Evolutionary conservation across 2,113 vertebrate genomes (phyloP), one percentile per base, ranked within the genome.

Genomic region (Notechis scutatus): DNA sequence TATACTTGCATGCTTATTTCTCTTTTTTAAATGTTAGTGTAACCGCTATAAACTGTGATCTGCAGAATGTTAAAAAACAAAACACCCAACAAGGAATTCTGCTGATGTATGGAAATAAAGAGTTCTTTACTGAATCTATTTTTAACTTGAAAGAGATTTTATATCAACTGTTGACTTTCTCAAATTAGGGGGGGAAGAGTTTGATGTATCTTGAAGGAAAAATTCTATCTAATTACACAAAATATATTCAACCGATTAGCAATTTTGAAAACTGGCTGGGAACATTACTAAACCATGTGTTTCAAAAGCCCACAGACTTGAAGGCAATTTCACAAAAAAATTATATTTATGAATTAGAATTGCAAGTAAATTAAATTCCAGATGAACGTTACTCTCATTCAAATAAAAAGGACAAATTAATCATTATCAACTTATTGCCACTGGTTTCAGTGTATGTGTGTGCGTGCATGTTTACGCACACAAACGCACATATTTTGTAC

Each of bases 211-310:
- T 97, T 96, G 59, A 96, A 94, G 97, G 97, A 92, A 97, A 98
- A 95, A 95, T 97, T 86, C 97, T 98, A 94, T 97, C 96, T 97
- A 98, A 97, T 97, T 98, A 97, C 96, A 97, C 97, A 96, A 96
- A 96, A 97, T 98, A 97, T 94, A 96, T 97, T 95, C 96, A 97
- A 96, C 96, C 98, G 97, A 97, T 98, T 97, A 98, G 97, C 96
- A 96, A 97, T 96, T 97, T 96, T 91, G 95, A 97, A 97, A 96
- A 95, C 94, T 97, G 96, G 92, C 96, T 97, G 96, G 96, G 95
- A 96, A 97, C 97, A 95, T 95, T 97, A 97, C 96, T 98, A 97
- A 98, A 98, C 96, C 94, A 96, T 95, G 94, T 96, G 95, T 98
- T 98, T 98, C 96, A 97, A 95, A 96, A 97, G 96, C 98, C 97